A percentile compares a stretch with the other conserved stretches of the same genome.
phyloP scores from a whole-genome alignment of 2,888 invertebrate species.

The Mycogona germanica region DNA sequence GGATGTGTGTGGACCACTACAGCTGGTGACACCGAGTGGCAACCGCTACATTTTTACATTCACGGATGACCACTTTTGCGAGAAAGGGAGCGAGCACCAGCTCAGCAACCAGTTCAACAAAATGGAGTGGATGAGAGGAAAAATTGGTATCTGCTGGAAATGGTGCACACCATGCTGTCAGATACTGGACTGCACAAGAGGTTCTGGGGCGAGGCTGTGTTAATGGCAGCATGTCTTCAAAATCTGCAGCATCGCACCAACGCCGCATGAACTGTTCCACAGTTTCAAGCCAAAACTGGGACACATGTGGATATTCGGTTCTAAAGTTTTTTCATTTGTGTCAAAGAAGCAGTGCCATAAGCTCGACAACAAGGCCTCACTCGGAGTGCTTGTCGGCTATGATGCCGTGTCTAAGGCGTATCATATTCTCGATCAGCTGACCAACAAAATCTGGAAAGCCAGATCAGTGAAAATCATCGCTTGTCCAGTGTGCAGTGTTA shows the following conservation, averaged over 20 bases:
- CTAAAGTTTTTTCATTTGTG: no score
- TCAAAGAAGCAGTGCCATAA: not conserved
- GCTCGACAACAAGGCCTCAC: not conserved
- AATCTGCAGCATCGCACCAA: not conserved
- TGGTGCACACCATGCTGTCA: not conserved
- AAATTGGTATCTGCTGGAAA: not conserved
- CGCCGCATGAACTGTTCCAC: not conserved
- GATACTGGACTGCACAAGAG: not conserved
- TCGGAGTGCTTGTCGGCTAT: not conserved
- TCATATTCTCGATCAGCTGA: not conserved
- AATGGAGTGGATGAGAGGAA: not conserved
- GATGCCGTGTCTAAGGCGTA: not conserved
- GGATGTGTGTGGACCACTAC: no score
- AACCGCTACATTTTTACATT: no score
- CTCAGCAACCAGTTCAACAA: not conserved
- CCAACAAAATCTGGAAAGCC: not conserved
- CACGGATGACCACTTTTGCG: no score
- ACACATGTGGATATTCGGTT: no score
- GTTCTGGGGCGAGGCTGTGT: not conserved
- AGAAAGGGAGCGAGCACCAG: no score
- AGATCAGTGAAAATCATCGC: not conserved
- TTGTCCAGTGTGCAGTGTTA: no score
- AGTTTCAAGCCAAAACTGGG: not conserved
- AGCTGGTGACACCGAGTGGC: no score
- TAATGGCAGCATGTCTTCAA: no score